Evolutionary conservation across 2,888 invertebrate species (phyloP), one percentile per base, ranked within the genome.

Genomic region (Luperina testacea): DNA sequence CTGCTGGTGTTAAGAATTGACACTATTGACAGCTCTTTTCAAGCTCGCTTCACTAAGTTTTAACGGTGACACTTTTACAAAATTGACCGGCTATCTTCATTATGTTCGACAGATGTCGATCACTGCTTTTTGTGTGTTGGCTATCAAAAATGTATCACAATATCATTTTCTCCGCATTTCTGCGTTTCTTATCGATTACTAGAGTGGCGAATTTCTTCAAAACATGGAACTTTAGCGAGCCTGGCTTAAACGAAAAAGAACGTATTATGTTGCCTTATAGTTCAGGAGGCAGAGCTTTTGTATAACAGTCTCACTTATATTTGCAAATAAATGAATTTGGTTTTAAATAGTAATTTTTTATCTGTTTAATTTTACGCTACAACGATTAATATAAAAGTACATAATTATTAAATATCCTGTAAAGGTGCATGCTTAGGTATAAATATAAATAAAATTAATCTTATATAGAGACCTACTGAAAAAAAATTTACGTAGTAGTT

Each of bases 311-410:
- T 71, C 17, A 59, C 7, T 15, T 57, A 59, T 4, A 4, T 51
- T 51, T 48, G 27, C 20, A 51, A 48, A 48, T 48, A 69, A 48
- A 48, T 20, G 0, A 48, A 69, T 20, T 61, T 32, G 1, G 15
- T 71, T 72, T 80, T 74, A 64, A 57, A 74, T 68, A 79, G 74
- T 79, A 71, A 63, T 84, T 79, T 79, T 11, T 67, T 73, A 63
- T 84, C 57, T 82, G 72, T 78, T 65, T 70, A 64, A 63, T 48
- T 77, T 15, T 32, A 63, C 7, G 20, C 20, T 15, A 20, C 20
- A 72, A 38, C 3, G 17, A 57, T 59, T n/a, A 53, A 42, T 51
- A 4, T 20, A 32, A 45, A 61, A 7, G 5, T 57, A 72, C 32
- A 0, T 24, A 48, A 57, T 38, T 48, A 48, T 17, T 67, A 5